phyloP scores from a whole-genome alignment of 2,113 vertebrate genomes.

The Carollia perspicillata region DNA sequence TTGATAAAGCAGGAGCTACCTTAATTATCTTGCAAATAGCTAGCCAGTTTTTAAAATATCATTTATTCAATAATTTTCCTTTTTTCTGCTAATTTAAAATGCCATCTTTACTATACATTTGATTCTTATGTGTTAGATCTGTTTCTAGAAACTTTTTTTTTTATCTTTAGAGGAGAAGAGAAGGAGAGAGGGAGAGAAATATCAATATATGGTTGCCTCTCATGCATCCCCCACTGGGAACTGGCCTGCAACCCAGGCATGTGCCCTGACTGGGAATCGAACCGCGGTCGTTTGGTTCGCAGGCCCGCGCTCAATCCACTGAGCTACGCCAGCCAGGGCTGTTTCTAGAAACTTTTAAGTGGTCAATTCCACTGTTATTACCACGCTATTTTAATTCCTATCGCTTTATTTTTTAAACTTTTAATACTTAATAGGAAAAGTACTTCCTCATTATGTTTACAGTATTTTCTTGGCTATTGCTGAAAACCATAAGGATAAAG shows the following conservation, averaged over 20 bases:
- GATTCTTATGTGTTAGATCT: neutral
- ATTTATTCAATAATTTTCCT: neutral
- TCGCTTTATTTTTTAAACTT: neutral
- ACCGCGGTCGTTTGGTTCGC: too few relatives aligned
- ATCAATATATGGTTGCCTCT: too few relatives aligned
- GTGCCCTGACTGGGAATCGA: too few relatives aligned
- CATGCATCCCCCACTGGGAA: too few relatives aligned
- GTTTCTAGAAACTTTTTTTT: too few relatives aligned
- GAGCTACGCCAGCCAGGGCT: too few relatives aligned
- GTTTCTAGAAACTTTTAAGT: neutral
- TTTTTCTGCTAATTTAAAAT: neutral
- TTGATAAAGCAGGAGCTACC: neutral
- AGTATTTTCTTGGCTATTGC: conserved; percentile 8
- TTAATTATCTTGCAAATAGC: neutral
- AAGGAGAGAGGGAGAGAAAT: too few relatives aligned
- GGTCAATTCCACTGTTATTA: neutral
- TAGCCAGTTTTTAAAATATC: neutral
- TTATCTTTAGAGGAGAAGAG: too few relatives aligned
- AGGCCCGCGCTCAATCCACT: too few relatives aligned
- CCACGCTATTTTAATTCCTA: neutral
- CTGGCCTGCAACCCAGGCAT: too few relatives aligned
- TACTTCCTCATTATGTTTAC: neutral
- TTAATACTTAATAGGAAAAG: conserved; percentile 8
- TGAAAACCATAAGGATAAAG: neutral
- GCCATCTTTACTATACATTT: neutral